Percentiles rank a stretch among this genome's conserved stretches.
These are phyloP conservation scores for Chorisops tibialis DNA, from an alignment of 2,888 invertebrate genomes.

Conservation along the genomic window DNA sequence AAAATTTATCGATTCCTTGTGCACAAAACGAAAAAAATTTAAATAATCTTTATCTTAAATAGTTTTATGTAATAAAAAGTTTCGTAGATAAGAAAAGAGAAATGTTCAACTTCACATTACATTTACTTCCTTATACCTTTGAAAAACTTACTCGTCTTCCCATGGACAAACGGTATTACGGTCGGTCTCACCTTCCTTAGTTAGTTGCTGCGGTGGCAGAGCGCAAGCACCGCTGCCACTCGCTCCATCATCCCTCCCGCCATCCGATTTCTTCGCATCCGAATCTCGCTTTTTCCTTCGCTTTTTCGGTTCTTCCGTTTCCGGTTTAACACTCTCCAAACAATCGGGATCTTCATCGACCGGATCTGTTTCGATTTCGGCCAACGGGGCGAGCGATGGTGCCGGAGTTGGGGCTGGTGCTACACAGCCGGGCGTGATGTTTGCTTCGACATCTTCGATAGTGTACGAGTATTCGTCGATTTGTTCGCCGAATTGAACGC, in stretches of 20 bases:
- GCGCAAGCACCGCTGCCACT: background rate
- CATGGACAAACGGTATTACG: conserved; percentile 88
- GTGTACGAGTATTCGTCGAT: conserved; percentile 45
- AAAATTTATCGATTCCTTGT: no score
- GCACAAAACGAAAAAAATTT: no score
- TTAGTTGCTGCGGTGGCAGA: conserved; percentile 5
- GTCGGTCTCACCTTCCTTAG: conserved; percentile 48
- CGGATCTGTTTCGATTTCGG: conserved; percentile 66
- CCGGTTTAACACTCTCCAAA: conserved; percentile 37
- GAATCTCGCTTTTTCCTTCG: conserved; percentile 45
- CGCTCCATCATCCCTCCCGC: conserved; percentile 22
- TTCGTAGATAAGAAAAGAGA: conserved; percentile 36
- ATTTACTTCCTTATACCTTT: conserved; percentile 28
- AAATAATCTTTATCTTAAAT: background rate
- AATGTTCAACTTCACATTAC: conserved; percentile 29
- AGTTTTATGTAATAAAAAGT: background rate
- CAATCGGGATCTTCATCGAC: conserved; percentile 61
- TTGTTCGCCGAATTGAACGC: conserved; percentile 43
- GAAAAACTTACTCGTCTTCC: conserved; percentile 87
- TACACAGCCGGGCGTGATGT: conserved; percentile 42
- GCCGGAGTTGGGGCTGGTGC: conserved; percentile 50
- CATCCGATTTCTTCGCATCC: conserved; percentile 41
- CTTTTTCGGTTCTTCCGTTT: conserved; percentile 41
- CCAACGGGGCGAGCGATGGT: conserved; percentile 61
- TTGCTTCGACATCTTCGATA: conserved; percentile 42